Percentiles rank a stretch among this genome's conserved stretches.
These are phyloP conservation scores for Dolichoris vasculosae DNA, from an alignment of 1,140 invertebrate genomes.

Conservation along the genomic window DNA sequence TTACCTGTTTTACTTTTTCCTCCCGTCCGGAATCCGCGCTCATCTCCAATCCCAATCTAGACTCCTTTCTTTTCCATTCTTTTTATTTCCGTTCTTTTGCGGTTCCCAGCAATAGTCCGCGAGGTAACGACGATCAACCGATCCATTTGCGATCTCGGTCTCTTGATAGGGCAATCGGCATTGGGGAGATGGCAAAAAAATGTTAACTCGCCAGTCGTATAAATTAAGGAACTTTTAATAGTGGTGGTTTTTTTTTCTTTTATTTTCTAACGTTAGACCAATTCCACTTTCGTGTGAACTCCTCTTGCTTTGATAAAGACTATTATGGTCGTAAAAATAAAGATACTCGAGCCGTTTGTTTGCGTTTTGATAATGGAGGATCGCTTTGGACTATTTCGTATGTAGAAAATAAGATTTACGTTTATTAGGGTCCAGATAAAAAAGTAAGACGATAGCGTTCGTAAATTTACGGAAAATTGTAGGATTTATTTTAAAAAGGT, in stretches of 20 bases:
- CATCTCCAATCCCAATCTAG: slow-evolving; percentile 21
- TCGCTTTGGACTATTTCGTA: neutral
- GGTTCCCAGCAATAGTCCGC: neutral
- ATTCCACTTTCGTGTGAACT: neutral
- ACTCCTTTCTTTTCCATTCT: slow-evolving; percentile 51
- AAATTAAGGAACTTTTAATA: slow-evolving; percentile 43
- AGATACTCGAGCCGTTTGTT: slow-evolving; percentile 16
- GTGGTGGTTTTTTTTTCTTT: slow-evolving; percentile 4
- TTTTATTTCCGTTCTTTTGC: slow-evolving; percentile 55
- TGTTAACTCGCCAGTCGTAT: slow-evolving; percentile 38
- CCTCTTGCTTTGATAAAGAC: slow-evolving; percentile 25
- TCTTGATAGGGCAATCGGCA: slow-evolving; percentile 32
- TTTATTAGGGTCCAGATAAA: slow-evolving; percentile 2
- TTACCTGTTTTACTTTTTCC: slow-evolving; percentile 54
- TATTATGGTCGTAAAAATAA: slow-evolving; percentile 26
- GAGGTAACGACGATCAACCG: neutral
- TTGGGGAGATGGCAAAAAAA: neutral
- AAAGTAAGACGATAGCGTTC: neutral
- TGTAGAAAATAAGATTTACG: neutral
- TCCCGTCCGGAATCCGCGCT: slow-evolving; percentile 49
- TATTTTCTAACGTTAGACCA: neutral
- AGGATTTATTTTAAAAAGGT: no score
- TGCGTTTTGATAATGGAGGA: slow-evolving; percentile 14
- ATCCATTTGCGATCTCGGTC: slow-evolving; percentile 35
- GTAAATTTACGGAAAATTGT: neutral